Evolutionary conservation across 2,113 vertebrate species (phyloP).

Genomic region (Hydropotes inermis): DNA sequence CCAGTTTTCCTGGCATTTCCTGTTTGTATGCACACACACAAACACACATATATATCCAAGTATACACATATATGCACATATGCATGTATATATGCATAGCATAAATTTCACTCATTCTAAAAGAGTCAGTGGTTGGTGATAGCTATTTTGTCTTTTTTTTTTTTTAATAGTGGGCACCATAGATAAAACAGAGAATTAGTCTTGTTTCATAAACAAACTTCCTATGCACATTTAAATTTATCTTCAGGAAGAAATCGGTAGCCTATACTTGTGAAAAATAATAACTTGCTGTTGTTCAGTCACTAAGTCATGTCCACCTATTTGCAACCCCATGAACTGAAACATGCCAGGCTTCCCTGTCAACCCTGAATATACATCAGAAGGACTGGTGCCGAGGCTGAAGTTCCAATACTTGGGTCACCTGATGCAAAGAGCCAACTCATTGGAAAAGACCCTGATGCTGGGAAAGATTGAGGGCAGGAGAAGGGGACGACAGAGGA

Average conservation of each 20-base stretch:
- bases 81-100: not conserved
- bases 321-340: not conserved
- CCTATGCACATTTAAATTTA: not conserved
- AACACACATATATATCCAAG: not conserved
- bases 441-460: not conserved
- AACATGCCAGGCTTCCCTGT: not conserved
- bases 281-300: not conserved
- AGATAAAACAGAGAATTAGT: not conserved
- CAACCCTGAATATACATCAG: not conserved
- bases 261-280: not conserved
- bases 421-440: not conserved
- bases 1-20: not conserved
- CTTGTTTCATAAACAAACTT: not conserved
- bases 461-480: not conserved
- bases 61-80: not conserved
- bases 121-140: not conserved
- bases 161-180: not conserved
- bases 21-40: not conserved
- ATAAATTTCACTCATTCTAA: not conserved
- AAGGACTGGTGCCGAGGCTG: not conserved
- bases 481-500: not conserved
- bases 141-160: not conserved
- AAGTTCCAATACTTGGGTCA: not conserved
- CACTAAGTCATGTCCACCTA: not conserved
- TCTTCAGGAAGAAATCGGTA: not conserved